Base-by-base conservation (phyloP, 2,888 invertebrate species). In the Cremastinae sp. region DNA sequence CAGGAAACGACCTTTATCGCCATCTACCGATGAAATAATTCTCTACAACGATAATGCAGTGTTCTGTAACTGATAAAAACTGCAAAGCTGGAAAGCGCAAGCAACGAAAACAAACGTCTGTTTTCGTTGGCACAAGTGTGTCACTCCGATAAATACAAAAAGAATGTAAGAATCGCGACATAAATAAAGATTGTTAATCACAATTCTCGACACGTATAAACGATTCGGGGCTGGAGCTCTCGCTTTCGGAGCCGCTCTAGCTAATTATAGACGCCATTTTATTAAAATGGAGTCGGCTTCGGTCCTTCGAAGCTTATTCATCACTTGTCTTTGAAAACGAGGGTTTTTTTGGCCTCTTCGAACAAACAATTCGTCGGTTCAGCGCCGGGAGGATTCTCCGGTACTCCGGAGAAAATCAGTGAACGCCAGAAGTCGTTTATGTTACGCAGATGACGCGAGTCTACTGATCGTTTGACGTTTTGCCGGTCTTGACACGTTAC, bases 271-370 rank as follows among this genome's bases (percentile, higher is more conserved):
- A 45, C 72, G 68, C 74, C 74, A 69, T 68, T 41, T 62, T 49
- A 10, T 56, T 41, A 43, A 62, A 74, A 74, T 69, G 74, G 74
- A 62, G 74, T 74, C 68, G 74, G 74, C 62, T 68, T 74, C 68
- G 62, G 61, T 61, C 34, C 49, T 47, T 68, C 74, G 49, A 62
- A 62, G 66, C 59, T 16, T n/a, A n/a, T n/a, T 66, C 36, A 62
- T 56, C 68, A 68, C 73, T 53, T 36, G 20, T 9, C 45, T 43
- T 53, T 9, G 54, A 61, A 74, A 74, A 62, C 61, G 61, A 41
- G 74, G 62, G 62, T 74, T 38, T 62, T 47, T 65, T 58, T 58
- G 59, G 14, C 9, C n/a, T 68, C 34, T 41, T 34, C 5, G 36
- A 34, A 68, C 36, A 62, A 51, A 56, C 56, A 47, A 28, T 38